Base-by-base conservation (phyloP, 2,797 vertebrate genomes). In the Sebastes minor region DNA sequence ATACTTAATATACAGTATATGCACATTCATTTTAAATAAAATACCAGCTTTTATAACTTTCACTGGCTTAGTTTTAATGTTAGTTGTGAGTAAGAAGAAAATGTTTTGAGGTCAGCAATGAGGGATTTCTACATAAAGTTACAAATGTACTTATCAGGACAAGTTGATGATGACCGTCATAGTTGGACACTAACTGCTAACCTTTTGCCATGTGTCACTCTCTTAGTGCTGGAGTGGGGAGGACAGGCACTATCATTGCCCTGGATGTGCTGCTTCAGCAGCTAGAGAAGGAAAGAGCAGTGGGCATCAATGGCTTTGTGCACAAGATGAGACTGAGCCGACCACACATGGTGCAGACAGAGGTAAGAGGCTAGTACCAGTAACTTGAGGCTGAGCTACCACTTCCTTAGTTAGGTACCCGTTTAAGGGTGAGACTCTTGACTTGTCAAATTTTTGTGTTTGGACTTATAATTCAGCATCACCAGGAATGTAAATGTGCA, bases 341-440 rank as follows among this genome's bases (percentile, higher is more conserved):
- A 4, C 94, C 96, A 0, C 79, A 96, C 80, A 98, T 97, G 97
- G 97, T 98, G 86, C 97, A 98, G 89, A 97, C 97, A 0, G 97
- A 98, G 97, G 97, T 98, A 93, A 94, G 68, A 25, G 53, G n/a
- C n/a, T n/a, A n/a, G n/a, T n/a, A n/a, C n/a, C n/a, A n/a, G n/a
- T n/a, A n/a, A n/a, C n/a, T n/a, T n/a, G n/a, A n/a, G n/a, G 3
- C 30, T 33, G 32, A 60, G 33, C 20, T 49, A 28, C 4, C 1
- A 42, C 60, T 42, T 71, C 27, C 9, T 71, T 30, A 13, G 4
- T 53, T 53, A 27, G 5, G 1, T 10, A 33, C 13, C 16, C 4
- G 2, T 16, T 30, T 28, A 6, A 6, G 8, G 56, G 5, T 32
- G 16, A 4, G 11, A 8, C 23, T n/a, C n/a, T 38, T 38, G 35